A percentile compares a stretch with the other conserved stretches of the same genome.
Evolutionary conservation across 2,888 invertebrate genomes (phyloP).

Genomic region (Spialia ferax): DNA sequence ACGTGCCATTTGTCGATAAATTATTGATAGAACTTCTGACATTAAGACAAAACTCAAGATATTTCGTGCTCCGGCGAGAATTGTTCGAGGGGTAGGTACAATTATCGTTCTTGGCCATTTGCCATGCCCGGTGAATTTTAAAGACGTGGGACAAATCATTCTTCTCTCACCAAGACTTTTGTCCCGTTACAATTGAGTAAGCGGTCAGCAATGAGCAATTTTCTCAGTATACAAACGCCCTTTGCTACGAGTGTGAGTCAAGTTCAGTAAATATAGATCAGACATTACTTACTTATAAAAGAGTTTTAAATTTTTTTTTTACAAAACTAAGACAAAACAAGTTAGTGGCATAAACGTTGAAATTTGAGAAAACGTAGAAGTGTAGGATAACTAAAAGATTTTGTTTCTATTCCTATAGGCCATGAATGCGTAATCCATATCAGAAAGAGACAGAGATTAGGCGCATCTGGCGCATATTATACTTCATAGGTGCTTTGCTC

Average conservation of each 20-base stretch:
- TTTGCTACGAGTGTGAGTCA: slow-evolving; percentile 6
- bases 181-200: slow-evolving; percentile 11
- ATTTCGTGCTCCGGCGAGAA: slow-evolving; percentile 1
- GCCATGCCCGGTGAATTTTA: slow-evolving; percentile 21
- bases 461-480: too few species aligned
- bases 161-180: slow-evolving; percentile 3
- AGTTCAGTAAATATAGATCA: neutral
- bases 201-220: neutral
- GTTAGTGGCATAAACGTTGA: neutral
- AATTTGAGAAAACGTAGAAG: neutral
- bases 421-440: too few species aligned
- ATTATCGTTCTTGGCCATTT: slow-evolving; percentile 22
- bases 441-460: too few species aligned
- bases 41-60: slow-evolving; percentile 30
- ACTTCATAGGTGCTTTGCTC: neutral
- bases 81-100: slow-evolving; percentile 26
- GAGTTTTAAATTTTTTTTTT: neutral
- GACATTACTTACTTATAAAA: too few species aligned
- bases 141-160: slow-evolving; percentile 13
- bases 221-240: neutral
- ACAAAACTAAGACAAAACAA: neutral
- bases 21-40: slow-evolving; percentile 38
- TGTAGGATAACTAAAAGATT: too few species aligned
- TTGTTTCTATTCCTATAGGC: too few species aligned
- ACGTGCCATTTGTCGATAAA: slow-evolving; percentile 33